Percentiles rank a stretch among this genome's conserved stretches.
phyloP scores from a whole-genome alignment of 2,888 invertebrate genomes.

The Cephonodes hylas region DNA sequence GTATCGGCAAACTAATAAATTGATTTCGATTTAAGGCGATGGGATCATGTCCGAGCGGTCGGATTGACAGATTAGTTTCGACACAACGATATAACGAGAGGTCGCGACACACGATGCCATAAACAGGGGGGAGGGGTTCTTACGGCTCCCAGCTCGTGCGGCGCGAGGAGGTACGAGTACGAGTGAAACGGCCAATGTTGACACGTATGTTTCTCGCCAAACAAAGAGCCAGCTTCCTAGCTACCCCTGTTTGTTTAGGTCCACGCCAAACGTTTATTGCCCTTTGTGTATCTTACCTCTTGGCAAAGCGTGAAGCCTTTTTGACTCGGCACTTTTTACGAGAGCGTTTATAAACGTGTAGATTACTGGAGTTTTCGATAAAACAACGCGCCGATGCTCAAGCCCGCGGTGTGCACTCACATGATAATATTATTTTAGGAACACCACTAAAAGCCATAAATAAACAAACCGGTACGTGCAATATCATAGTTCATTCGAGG shows the following conservation, averaged over 20 bases:
- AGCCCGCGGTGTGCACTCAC: slow-evolving; percentile 3
- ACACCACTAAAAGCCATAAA: slow-evolving; percentile 36
- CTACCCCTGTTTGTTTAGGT: slow-evolving; percentile 80
- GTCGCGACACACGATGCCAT: slow-evolving; percentile 38
- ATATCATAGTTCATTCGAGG: slow-evolving; percentile 42
- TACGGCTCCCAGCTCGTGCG: not conserved
- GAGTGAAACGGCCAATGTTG: slow-evolving; percentile 58
- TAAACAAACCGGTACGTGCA: slow-evolving; percentile 38
- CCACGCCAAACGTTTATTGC: slow-evolving; percentile 77
- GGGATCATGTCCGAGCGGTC: slow-evolving; percentile 7
- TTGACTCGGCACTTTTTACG: slow-evolving; percentile 78
- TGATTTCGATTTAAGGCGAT: slow-evolving; percentile 8
- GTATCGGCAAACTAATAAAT: slow-evolving; percentile 11
- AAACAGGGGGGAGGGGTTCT: slow-evolving; percentile 29
- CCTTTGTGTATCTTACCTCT: slow-evolving; percentile 77
- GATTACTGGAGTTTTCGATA: slow-evolving; percentile 50
- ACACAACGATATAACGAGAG: slow-evolving; percentile 36
- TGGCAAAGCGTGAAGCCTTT: slow-evolving; percentile 76
- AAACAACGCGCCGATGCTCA: slow-evolving; percentile 33
- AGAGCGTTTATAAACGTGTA: slow-evolving; percentile 71
- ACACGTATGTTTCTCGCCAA: slow-evolving; percentile 77
- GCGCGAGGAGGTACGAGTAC: slow-evolving; percentile 29
- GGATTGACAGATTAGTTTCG: slow-evolving; percentile 51
- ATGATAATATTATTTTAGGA: slow-evolving; percentile 24
- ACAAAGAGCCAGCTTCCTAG: slow-evolving; percentile 78